These are phyloP conservation scores for Petrolisthes cinctipes DNA, from an alignment of 2,888 invertebrate genomes.

Conservation along the genomic window DNA sequence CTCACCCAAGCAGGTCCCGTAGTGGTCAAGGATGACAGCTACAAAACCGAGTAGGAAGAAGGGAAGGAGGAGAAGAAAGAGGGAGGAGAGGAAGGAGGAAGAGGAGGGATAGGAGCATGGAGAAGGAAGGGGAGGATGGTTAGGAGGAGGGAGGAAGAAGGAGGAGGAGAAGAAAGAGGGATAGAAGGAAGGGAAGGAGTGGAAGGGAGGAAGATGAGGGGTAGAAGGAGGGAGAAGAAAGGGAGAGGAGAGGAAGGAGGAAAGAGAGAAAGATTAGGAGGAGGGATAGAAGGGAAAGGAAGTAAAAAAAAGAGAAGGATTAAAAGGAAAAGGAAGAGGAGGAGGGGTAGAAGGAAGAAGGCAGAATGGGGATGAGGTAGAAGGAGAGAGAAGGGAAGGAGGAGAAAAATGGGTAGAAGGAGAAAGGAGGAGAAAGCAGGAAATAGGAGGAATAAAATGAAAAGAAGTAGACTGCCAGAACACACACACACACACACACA, in stretches of 20 bases:
- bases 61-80: not conserved
- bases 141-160: not conserved
- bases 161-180: not conserved
- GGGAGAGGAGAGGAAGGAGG: not conserved
- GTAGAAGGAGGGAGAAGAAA: not conserved
- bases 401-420: not conserved
- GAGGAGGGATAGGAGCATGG: not conserved
- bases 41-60: not conserved
- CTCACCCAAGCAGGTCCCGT: too few relatives aligned
- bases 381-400: not conserved
- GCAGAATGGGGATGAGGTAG: not conserved
- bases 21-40: not conserved
- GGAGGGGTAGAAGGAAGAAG: not conserved
- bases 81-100: not conserved
- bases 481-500: not conserved
- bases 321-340: too few relatives aligned
- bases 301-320: slow-evolving; percentile 1
- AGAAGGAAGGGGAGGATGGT: not conserved
- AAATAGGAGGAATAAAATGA: not conserved
- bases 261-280: not conserved
- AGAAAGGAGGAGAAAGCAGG: not conserved
- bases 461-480: not conserved
- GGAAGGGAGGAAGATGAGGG: not conserved
- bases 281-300: not conserved
- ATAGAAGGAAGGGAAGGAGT: not conserved